phyloP scores from a whole-genome alignment of 1,140 invertebrate species.

The Bombus polaris region DNA sequence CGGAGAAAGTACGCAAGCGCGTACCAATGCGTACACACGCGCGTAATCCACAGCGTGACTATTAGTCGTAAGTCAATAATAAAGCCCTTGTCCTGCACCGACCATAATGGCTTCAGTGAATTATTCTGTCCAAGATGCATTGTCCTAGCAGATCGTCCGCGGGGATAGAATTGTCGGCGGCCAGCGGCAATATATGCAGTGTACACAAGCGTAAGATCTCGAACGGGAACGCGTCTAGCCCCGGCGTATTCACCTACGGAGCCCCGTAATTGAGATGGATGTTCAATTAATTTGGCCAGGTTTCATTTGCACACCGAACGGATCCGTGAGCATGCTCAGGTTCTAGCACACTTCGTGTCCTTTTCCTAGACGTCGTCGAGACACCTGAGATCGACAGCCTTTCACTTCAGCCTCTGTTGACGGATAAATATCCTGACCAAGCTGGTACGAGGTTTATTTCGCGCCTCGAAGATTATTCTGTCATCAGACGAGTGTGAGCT shows the following conservation, averaged over 20 bases:
- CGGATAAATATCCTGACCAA: neutral
- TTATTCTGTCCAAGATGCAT: slow-evolving; percentile 74
- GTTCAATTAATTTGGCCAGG: slow-evolving; percentile 70
- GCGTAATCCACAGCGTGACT: slow-evolving; percentile 77
- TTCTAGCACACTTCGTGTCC: slow-evolving; percentile 18
- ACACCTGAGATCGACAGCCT: slow-evolving; percentile 31
- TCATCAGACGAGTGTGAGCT: neutral
- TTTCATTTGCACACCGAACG: slow-evolving; percentile 65
- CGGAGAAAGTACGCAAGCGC: slow-evolving; percentile 3
- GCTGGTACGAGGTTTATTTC: neutral
- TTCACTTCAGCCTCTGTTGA: neutral
- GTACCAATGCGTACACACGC: slow-evolving; percentile 54
- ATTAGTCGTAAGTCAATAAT: slow-evolving; percentile 82
- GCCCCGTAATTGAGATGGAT: slow-evolving; percentile 75
- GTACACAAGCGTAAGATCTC: slow-evolving; percentile 55
- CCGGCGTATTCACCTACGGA: slow-evolving; percentile 57
- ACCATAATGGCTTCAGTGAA: slow-evolving; percentile 76
- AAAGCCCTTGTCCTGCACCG: slow-evolving; percentile 75
- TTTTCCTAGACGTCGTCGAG: neutral
- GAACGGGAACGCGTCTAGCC: slow-evolving; percentile 33
- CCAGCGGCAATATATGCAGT: slow-evolving; percentile 54
- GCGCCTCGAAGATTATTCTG: neutral
- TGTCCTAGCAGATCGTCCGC: slow-evolving; percentile 62
- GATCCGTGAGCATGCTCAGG: neutral
- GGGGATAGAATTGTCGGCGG: slow-evolving; percentile 73